Base-by-base conservation (phyloP, 2,113 vertebrate species). In the Alectura lathami region DNA sequence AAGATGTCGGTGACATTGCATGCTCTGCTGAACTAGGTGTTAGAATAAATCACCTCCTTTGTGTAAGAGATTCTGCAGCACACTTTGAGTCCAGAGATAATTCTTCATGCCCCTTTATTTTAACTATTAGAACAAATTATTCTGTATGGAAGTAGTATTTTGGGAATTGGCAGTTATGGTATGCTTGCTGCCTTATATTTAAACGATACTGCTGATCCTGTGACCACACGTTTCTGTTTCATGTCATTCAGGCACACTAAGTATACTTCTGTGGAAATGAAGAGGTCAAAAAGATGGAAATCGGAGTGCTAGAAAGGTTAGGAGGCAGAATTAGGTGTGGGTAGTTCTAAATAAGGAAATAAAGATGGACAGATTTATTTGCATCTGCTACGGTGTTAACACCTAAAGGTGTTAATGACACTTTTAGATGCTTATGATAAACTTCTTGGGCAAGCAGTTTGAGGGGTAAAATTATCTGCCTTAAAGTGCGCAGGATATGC, bases 131-230 rank as follows among this genome's bases (percentile, higher is more conserved):
- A 87, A 32, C 38, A 89, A 92, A 84, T 82, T 83, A 60, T 23
- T 93, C 86, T 92, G 77, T 45, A 69, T 97, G 89, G 92, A 89
- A 89, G 89, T 86, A 13, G 48, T 75, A 57, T 96, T 62, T 93
- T 82, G 70, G 86, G 67, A 91, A 57, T 70, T 87, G 83, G 66
- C 53, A 69, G 69, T 69, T 79, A 56, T 88, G 32, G n/a, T 60
- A 45, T 4, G 8, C 40, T 83, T 94, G 34, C 72, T 91, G 40
- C 80, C 80, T 86, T 93, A 11, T 13, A 14, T 81, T 77, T 64
- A 34, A 85, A 43, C 56, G 54, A 17, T 34, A 53, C 40, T 29
- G 36, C 57, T 87, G 47, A 36, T 73, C 24, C 48, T 56, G 23
- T 84, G 57, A 48, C 60, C 30, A 17, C 21, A 5, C 64, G 21